These are phyloP conservation scores for Mesitornis unicolor DNA, from an alignment of 2,113 vertebrate genomes.

Conservation along the genomic window DNA sequence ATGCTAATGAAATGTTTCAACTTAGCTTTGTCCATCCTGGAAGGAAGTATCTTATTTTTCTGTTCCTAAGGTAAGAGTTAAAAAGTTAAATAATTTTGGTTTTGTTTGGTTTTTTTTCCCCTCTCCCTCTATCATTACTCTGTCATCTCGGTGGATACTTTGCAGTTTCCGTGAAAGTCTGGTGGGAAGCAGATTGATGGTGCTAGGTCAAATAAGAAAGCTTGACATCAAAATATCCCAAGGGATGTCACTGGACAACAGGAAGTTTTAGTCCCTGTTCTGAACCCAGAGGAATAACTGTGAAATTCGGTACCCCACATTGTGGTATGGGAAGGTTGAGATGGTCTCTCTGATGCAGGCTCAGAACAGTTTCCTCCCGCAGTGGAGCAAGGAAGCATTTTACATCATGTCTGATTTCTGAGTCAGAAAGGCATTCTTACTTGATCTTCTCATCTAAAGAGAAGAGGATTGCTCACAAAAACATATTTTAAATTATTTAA, in stretches of 20 bases:
- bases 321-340: accelerated
- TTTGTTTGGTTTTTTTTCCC: no score
- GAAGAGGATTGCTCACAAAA: background rate
- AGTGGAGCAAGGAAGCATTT: background rate
- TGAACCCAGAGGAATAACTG: background rate
- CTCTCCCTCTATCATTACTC: no score
- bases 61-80: background rate
- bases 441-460: background rate
- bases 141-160: background rate
- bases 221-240: background rate
- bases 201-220: background rate
- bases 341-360: background rate
- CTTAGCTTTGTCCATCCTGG: background rate
- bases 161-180: background rate
- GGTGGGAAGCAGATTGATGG: background rate
- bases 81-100: no score
- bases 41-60: background rate
- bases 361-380: background rate
- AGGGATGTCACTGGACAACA: background rate
- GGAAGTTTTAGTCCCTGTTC: background rate
- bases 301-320: background rate
- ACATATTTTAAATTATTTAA: no score
- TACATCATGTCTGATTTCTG: background rate
- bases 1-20: background rate
- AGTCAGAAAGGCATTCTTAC: background rate